Evolutionary conservation across 2,888 invertebrate species (phyloP).

Genomic region (Amphipoea lucens): DNA sequence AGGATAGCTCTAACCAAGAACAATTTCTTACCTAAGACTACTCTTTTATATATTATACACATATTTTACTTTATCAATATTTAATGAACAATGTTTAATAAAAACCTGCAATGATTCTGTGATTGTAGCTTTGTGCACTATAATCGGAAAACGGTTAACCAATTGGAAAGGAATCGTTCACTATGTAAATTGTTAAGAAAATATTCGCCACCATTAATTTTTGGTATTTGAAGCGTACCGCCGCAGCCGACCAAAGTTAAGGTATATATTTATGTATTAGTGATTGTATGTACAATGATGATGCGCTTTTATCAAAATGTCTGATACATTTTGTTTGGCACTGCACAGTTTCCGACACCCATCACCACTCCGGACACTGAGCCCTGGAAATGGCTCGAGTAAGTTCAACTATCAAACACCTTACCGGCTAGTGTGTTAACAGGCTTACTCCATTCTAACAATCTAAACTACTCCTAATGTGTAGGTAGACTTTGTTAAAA

Average conservation of each 20-base stretch:
- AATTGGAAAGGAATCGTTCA: constrained; percentile 31
- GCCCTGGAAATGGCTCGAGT: constrained; percentile 97
- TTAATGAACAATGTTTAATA: constrained; percentile 28
- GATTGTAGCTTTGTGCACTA: constrained; percentile 35
- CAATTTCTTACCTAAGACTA: neutral
- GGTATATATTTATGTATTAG: constrained; percentile 60
- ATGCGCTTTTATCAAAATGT: constrained; percentile 65
- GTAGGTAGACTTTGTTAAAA: constrained; percentile 11
- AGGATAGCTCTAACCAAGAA: neutral
- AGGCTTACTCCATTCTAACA: constrained; percentile 61
- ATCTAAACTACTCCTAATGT: constrained; percentile 18
- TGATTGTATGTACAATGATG: constrained; percentile 50
- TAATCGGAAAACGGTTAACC: constrained; percentile 21
- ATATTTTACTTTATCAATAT: constrained; percentile 8
- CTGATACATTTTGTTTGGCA: constrained; percentile 81
- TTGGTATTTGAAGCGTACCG: constrained; percentile 63
- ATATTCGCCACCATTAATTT: constrained; percentile 38
- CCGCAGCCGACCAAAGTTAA: constrained; percentile 57
- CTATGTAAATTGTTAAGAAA: constrained; percentile 21
- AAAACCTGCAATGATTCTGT: constrained; percentile 37
- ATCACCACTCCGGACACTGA: constrained; percentile 96
- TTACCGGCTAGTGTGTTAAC: constrained; percentile 67
- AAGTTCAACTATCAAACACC: constrained; percentile 87
- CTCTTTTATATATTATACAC: neutral
- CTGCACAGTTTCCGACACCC: constrained; percentile 95